phyloP scores from a whole-genome alignment of 1,140 invertebrate genomes.

The Caenorhabditis elegans region DNA sequence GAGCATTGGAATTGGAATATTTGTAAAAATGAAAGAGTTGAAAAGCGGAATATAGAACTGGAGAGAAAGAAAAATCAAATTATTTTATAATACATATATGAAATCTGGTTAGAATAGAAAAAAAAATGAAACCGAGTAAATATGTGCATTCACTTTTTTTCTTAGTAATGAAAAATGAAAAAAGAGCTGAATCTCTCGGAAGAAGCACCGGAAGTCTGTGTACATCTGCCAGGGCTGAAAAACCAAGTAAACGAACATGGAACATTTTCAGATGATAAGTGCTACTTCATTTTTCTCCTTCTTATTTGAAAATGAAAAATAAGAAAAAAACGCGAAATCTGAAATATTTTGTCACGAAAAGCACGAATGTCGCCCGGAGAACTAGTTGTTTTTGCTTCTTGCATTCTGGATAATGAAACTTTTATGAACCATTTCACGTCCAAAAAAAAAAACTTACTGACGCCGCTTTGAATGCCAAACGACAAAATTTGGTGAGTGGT shows the following conservation, averaged over 20 bases:
- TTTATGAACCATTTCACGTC: constrained; percentile 30
- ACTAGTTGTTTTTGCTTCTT: constrained; percentile 30
- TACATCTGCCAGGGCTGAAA: background rate
- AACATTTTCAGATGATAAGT: too few species aligned
- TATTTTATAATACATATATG: background rate
- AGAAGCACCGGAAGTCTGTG: background rate
- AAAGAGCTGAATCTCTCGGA: background rate
- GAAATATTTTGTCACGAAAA: background rate
- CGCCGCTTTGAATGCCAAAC: background rate
- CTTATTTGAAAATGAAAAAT: background rate
- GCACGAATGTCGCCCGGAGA: background rate
- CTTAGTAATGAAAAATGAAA: background rate
- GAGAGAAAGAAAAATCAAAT: background rate
- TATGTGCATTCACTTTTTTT: background rate
- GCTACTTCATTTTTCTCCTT: background rate
- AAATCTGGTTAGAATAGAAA: background rate
- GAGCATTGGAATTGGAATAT: background rate
- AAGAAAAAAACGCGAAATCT: background rate
- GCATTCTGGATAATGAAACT: constrained; percentile 26
- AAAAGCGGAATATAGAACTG: background rate
- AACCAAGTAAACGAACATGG: background rate
- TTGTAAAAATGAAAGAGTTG: background rate
- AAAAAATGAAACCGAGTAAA: constrained; percentile 4
- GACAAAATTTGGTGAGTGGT: background rate
- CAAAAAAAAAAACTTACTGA: background rate